Base-by-base conservation (phyloP, 2,797 vertebrate species). In the Microctenopoma steveboyesi region DNA sequence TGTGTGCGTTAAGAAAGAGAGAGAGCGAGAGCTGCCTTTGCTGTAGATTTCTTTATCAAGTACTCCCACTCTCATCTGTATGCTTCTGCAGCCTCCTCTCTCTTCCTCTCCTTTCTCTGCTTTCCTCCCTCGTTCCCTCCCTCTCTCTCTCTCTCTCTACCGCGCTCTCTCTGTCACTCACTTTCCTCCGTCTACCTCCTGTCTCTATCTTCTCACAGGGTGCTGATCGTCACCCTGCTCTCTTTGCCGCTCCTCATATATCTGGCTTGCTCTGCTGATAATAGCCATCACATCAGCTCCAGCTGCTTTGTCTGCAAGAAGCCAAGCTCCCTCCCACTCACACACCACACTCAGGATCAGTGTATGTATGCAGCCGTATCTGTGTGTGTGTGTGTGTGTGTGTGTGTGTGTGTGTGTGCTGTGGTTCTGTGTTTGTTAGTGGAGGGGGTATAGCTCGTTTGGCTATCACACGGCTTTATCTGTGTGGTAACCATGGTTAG, bases 41-140 rank as follows among this genome's bases (percentile, higher is more conserved):
- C 84, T 89, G 95, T 96, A 95, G 95, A 93, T 95, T 96, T 96
- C 95, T 96, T 95, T 95, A 97, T 97, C 95, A 96, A 97, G 94
- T 95, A 96, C 97, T 97, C 97, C 97, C 95, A 97, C 97, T 96
- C 95, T 96, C 95, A 98, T 98, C 96, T 97, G 96, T 97, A 98
- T 98, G 95, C 96, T 92, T 88, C 92, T 95, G 95, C 95, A 94
- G 95, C 95, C 92, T 90, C 93, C 93, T 93, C 91, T 92, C 90
- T 81, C 84, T 92, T 77, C 58, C 82, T 79, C 81, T 74, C 49
- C 64, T 72, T 45, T 76, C 76, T 73, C 64, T 72, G 74, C 74
- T 67, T 76, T 66, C 58, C 64, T 79, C 63, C 73, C 74, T 81
- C 68, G 49, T 70, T 75, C 79, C 57, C 76, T 84, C 76, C 7